Base-by-base conservation (phyloP, 2,113 vertebrate genomes). In the Gallinago media region DNA sequence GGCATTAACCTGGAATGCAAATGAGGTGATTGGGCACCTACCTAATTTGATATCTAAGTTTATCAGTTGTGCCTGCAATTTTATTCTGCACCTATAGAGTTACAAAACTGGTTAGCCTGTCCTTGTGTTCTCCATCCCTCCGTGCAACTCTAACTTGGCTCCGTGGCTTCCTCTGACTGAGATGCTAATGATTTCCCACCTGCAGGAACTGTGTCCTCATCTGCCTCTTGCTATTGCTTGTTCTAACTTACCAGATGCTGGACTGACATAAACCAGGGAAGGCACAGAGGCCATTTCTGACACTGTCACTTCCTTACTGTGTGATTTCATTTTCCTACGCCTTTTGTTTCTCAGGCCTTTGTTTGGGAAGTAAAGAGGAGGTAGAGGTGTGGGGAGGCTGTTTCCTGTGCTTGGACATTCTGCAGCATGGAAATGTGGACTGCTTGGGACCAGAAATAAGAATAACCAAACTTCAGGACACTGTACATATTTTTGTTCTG, bases 341-440 rank as follows among this genome's bases (percentile, higher is more conserved):
- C 34, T 86, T 65, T 65, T 90, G 34, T 74, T 93, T 77, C 34
- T 49, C 34, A 50, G 5, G 38, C 38, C 3, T 4, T 79, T 62
- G 8, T 77, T 83, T 74, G 29, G 34, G 44, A 88, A 79, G 12
- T 80, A 50, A 59, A 58, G 65, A 92, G 55, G 50, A 77, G 68
- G 18, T 36, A 59, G 58, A 72, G 66, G 7, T 75, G 34, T 23
- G 12, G 52, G n/a, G 11, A 70, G 38, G 20, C 20, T 59, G 31
- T 83, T 91, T 70, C 52, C 49, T 76, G 31, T 85, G 58, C 49
- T 75, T 81, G 65, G 47, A 55, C 18, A 19, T 58, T 89, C 73
- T 84, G 11, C 70, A 83, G 42, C 8, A 5, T 50, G 34, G 40
- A 52, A 70, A 11, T 0, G 0, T 67, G 42, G 10, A 31, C 54